These are phyloP conservation scores for Misgurnus anguillicaudatus DNA, from an alignment of 2,113 vertebrate species.

Conservation along the genomic window DNA sequence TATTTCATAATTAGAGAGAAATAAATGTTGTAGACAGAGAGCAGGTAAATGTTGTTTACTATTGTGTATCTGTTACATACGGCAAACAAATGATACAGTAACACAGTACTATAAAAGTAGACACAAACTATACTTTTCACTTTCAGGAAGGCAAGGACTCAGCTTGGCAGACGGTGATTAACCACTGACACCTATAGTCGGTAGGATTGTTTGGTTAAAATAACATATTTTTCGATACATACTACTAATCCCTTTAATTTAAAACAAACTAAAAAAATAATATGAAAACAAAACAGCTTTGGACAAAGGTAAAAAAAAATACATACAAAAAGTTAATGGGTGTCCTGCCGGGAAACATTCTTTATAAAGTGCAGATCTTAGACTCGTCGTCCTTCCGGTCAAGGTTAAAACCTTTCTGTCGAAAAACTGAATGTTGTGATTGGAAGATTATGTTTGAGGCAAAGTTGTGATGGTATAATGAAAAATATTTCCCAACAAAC, in stretches of 20 bases:
- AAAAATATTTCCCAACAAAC: conserved; percentile 48
- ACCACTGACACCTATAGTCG: conserved; percentile 60
- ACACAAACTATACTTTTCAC: conserved; percentile 65
- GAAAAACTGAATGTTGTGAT: conserved; percentile 52
- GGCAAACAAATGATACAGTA: conserved; percentile 63
- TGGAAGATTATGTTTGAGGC: conserved; percentile 60
- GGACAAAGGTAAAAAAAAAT: conserved; percentile 58
- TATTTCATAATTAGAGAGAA: conserved; percentile 29
- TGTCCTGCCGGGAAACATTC: conserved; percentile 55
- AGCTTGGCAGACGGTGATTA: conserved; percentile 62
- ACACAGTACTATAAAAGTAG: conserved; percentile 65
- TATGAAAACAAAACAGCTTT: conserved; percentile 57
- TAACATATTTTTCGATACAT: conserved; percentile 56
- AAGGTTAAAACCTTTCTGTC: conserved; percentile 52
- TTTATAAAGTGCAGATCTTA: conserved; percentile 66
- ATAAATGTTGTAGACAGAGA: conserved; percentile 54
- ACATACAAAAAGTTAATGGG: conserved; percentile 57
- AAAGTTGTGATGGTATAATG: conserved; percentile 47
- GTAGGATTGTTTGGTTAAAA: conserved; percentile 60
- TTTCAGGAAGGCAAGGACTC: conserved; percentile 66
- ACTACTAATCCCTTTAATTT: conserved; percentile 59
- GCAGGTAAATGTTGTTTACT: conserved; percentile 65
- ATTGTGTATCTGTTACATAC: conserved; percentile 65
- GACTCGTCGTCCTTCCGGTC: conserved; percentile 54
- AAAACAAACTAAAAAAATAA: conserved; percentile 57